Base-by-base conservation (phyloP, 1,140 invertebrate species). In the Aphidius ervi region DNA sequence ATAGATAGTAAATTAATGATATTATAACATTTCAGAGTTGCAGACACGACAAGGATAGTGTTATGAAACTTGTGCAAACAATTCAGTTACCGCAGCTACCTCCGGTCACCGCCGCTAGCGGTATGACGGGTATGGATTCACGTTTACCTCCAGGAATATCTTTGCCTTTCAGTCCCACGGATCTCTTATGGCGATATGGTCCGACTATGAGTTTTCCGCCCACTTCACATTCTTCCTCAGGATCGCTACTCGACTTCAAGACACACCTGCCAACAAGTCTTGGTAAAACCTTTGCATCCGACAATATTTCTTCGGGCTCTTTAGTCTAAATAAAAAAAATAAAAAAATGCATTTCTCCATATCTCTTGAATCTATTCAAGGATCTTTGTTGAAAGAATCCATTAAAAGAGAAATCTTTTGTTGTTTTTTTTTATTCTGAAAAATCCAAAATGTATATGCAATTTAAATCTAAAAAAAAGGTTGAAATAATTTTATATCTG, bases 181-280 rank as follows among this genome's bases (percentile, higher is more conserved):
- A 93, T 67, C 78, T 94, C 20, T 76, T 94, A 20, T 94, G 91
- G 92, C 84, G 92, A 69, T 94, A 93, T 73, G 73, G 74, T 4
- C 80, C 81, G 23, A 86, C 87, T 9, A 79, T 90, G 67, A 85
- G 84, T 7, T 89, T 88, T 73, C 83, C 87, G 37, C 81, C 83
- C 43, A 83, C 84, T 56, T 77, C 79, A 31, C 80, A 79, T 64
- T 86, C 84, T 50, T 88, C 87, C 4, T 83, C 83, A 10, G 86
- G 85, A 59, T 87, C 89, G 10, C 79, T 90, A n/a, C 80, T 90
- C 47, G 92, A 95, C 72, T 88, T 93, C 67, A 94, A 93, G 76
- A 89, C 88, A 39, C 91, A 94, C 71, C 78, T 94, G 59, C 92
- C 92, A 6, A 83, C 85, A 6, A 86, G 84, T 65, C 78, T 95